These are phyloP conservation scores for Oligia strigilis DNA, from an alignment of 2,888 invertebrate genomes.

Conservation along the genomic window DNA sequence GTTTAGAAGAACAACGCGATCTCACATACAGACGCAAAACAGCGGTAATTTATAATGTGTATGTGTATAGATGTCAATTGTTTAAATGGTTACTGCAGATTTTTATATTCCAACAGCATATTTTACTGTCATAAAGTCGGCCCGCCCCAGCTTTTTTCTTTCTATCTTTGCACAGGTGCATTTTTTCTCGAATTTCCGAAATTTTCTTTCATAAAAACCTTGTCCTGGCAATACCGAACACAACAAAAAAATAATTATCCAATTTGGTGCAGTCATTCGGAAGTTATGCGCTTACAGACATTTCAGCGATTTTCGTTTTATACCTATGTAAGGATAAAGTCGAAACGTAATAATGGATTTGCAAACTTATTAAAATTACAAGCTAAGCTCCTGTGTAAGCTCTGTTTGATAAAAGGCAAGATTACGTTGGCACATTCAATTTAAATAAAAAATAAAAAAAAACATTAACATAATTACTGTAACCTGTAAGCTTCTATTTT, in stretches of 20 bases:
- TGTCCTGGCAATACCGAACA: no score
- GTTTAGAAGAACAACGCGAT: background rate
- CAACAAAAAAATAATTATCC: no score
- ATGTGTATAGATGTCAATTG: background rate
- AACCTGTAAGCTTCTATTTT: no score
- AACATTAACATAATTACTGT: no score
- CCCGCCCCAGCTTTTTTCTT: no score
- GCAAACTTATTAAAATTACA: background rate
- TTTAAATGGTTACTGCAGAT: background rate
- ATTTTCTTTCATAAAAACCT: no score
- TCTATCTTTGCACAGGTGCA: no score
- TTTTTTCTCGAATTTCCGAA: no score
- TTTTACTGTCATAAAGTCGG: no score
- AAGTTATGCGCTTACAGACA: no score
- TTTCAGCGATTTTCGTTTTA: no score
- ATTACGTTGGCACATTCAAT: background rate
- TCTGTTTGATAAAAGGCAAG: background rate
- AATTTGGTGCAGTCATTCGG: no score
- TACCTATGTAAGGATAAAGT: background rate
- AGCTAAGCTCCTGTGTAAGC: background rate
- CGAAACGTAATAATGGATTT: background rate
- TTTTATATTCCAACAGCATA: background rate
- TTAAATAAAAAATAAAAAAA: background rate
- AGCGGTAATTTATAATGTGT: background rate
- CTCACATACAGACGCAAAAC: background rate